A percentile compares a stretch with the other conserved stretches of the same genome.
Conservation (phyloP, 2,888 invertebrate species). For the Eristalinus sepulchralis region DNA sequence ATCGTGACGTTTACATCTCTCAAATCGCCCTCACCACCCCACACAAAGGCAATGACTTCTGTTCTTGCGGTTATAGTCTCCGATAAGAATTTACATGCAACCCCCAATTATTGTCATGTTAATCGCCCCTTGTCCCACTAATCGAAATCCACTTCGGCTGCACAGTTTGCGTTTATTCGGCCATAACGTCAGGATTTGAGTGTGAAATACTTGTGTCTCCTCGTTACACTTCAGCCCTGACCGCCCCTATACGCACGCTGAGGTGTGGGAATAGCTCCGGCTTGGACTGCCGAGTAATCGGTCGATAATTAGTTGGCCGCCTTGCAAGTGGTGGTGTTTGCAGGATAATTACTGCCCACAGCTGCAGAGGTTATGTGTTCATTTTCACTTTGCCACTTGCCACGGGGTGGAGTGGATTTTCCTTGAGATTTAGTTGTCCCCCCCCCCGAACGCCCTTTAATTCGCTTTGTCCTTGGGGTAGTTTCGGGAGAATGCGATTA, state of each 20-base stretch:
- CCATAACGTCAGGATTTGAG: background rate
- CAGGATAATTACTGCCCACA: conserved; percentile 30
- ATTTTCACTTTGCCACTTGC: background rate
- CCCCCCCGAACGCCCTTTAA: background rate
- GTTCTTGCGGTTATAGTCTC: conserved; percentile 38
- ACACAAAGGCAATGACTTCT: conserved; percentile 22
- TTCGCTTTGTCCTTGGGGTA: background rate
- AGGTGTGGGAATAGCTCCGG: background rate
- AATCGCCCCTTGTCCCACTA: conserved; percentile 44
- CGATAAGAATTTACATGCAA: conserved; percentile 62
- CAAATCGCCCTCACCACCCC: conserved; percentile 16
- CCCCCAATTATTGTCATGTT: conserved; percentile 60
- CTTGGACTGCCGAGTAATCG: conserved; percentile 22
- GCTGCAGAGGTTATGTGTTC: background rate
- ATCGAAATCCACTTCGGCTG: conserved; percentile 53
- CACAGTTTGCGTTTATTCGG: conserved; percentile 13
- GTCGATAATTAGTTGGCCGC: conserved; percentile 51
- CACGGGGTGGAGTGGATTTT: background rate
- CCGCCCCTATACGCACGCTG: background rate
- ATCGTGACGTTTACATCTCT: conserved; percentile 28
- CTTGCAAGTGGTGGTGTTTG: conserved; percentile 40
- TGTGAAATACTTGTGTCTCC: conserved; percentile 10
- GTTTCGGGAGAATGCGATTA: background rate
- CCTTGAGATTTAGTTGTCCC: background rate
- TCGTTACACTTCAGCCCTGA: background rate